Percentiles rank a stretch among this genome's conserved stretches.
phyloP scores from a whole-genome alignment of 2,797 vertebrate species.

The Syndactyla subalaris region DNA sequence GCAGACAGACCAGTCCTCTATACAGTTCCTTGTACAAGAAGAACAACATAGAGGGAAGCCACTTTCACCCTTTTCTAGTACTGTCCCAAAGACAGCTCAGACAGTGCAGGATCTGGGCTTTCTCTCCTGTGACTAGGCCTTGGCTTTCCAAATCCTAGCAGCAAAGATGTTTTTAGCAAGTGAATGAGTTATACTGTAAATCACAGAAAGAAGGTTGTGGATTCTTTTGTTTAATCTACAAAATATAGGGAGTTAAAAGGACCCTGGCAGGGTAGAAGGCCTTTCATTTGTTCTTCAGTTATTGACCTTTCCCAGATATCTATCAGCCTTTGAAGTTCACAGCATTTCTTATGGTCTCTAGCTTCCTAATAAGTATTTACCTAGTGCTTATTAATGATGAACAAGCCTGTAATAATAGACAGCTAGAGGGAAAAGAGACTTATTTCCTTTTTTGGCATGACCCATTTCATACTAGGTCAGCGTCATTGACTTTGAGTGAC shows the following conservation, averaged over 20 bases:
- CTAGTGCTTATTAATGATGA: constrained; percentile 6
- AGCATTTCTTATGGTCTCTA: constrained; percentile 3
- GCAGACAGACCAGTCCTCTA: not conserved
- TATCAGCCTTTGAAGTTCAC: constrained; percentile 50
- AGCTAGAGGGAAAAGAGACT: not conserved
- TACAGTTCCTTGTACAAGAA: not conserved
- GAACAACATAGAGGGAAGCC: not conserved
- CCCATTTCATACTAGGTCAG: constrained; percentile 13
- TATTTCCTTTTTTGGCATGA: not conserved
- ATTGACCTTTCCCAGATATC: not conserved
- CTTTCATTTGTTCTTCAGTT: constrained; percentile 24
- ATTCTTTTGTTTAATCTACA: not conserved
- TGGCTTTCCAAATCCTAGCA: not conserved
- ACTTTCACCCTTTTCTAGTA: not conserved
- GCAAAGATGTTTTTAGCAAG: constrained; percentile 9
- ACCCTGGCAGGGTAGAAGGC: not conserved
- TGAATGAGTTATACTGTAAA: not conserved
- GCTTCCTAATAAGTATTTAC: not conserved
- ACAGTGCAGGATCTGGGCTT: not conserved
- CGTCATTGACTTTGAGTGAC: not conserved
- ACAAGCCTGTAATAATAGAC: constrained; percentile 24
- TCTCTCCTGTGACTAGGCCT: not conserved
- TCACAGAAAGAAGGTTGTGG: not conserved
- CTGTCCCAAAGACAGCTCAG: not conserved
- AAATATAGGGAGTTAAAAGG: not conserved